Conservation (phyloP, 1,140 invertebrate species). For the Antheraea mylitta region DNA sequence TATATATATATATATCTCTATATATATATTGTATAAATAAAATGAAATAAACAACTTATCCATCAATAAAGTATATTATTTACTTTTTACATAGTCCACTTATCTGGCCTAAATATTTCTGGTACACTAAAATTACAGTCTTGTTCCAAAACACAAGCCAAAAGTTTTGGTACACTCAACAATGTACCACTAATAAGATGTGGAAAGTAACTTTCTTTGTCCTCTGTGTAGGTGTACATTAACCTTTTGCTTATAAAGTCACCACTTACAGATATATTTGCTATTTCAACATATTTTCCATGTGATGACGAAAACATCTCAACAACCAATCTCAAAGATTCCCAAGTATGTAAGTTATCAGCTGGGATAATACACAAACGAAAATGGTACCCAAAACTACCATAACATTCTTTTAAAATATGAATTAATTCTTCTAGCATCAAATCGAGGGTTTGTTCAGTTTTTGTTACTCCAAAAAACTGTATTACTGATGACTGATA, state of each 20-base stretch:
- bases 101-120: constrained; percentile 42
- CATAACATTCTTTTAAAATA: constrained; percentile 77
- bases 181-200: constrained; percentile 82
- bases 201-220: constrained; percentile 77
- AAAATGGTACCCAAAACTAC: constrained; percentile 81
- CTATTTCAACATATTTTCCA: constrained; percentile 82
- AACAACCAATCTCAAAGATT: constrained; percentile 81
- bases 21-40: background rate
- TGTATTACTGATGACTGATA: constrained; percentile 82
- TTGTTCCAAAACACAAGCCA: constrained; percentile 84
- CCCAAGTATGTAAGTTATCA: constrained; percentile 77
- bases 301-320: constrained; percentile 83
- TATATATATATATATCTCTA: background rate
- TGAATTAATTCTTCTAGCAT: constrained; percentile 75
- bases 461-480: constrained; percentile 77
- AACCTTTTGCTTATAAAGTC: constrained; percentile 85
- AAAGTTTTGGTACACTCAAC: constrained; percentile 81
- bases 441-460: constrained; percentile 59
- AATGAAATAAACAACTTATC: background rate
- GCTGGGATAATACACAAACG: constrained; percentile 79
- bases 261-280: constrained; percentile 81
- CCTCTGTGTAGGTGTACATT: constrained; percentile 79
- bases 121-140: constrained; percentile 62
- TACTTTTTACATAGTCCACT: constrained; percentile 38
- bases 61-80: background rate